Evolutionary conservation across 1,140 invertebrate genomes (phyloP).

Genomic region (Pachyrhynchus sulphureomaculatus): DNA sequence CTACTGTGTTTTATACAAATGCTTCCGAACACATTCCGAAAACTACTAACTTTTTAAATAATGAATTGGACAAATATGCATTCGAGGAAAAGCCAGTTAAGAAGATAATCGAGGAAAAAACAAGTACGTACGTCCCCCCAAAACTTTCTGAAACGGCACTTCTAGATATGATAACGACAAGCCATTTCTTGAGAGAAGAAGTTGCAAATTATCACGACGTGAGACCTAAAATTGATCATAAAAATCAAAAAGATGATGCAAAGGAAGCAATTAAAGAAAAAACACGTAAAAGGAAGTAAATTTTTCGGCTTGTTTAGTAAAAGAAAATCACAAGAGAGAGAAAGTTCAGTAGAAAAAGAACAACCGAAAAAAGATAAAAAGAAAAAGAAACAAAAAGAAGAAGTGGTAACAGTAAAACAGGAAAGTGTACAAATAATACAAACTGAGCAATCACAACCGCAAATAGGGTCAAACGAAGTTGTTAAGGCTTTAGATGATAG

Average conservation of each 20-base stretch:
- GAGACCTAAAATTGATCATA: neutral
- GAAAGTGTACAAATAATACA: too few species aligned
- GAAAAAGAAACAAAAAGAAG: constrained; percentile 13
- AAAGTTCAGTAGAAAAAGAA: constrained; percentile 17
- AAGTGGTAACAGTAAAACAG: neutral
- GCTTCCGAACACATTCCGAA: constrained; percentile 15
- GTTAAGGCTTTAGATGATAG: constrained; percentile 27
- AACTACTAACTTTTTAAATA: constrained; percentile 35
- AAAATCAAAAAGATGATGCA: neutral
- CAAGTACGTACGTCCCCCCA: neutral
- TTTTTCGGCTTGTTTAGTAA: constrained; percentile 33
- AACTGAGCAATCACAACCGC: too few species aligned
- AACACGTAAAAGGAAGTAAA: constrained; percentile 23
- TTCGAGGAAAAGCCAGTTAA: constrained; percentile 1
- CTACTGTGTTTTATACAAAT: constrained; percentile 1
- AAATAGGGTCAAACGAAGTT: too few species aligned
- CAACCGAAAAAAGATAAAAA: neutral
- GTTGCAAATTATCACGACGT: constrained; percentile 27
- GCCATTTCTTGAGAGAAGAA: constrained; percentile 32
- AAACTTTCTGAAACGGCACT: constrained; percentile 11
- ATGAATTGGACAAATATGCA: constrained; percentile 35
- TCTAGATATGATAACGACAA: constrained; percentile 15
- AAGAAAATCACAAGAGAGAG: constrained; percentile 32
- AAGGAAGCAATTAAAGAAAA: constrained; percentile 20
- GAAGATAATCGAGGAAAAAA: neutral